Percentiles rank a stretch among this genome's conserved stretches.
Evolutionary conservation across 2,797 vertebrate genomes (phyloP).

Genomic region (Pteropus rufus): DNA sequence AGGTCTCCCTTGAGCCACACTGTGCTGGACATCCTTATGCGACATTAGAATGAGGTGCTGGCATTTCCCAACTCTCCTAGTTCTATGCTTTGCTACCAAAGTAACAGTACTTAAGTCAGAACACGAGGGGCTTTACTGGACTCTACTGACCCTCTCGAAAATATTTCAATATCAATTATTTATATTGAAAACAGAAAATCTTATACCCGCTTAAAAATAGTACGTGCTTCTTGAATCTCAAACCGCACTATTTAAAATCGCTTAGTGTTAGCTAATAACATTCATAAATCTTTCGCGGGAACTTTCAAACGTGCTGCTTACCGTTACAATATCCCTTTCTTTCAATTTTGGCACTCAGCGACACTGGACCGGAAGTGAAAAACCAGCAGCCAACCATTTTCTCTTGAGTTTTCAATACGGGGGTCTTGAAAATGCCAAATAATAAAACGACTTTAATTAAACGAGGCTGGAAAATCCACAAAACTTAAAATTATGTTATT

Average conservation of each 20-base stretch:
- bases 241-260: background rate
- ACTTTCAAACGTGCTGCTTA: slow-evolving; percentile 67
- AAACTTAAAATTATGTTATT: background rate
- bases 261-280: background rate
- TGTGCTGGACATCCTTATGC: background rate
- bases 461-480: background rate
- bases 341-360: slow-evolving; percentile 88
- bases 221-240: background rate
- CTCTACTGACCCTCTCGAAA: background rate
- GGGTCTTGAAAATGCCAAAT: slow-evolving; percentile 80
- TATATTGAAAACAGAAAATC: background rate
- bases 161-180: background rate
- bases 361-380: slow-evolving; percentile 88
- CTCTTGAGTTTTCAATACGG: slow-evolving; percentile 85
- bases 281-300: background rate
- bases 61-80: background rate
- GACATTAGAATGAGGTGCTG: background rate
- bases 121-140: background rate
- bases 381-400: slow-evolving; percentile 89
- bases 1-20: background rate
- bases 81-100: background rate
- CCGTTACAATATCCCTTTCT: slow-evolving; percentile 89
- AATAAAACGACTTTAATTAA: background rate
- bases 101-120: background rate
- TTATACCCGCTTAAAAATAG: background rate